phyloP scores from a whole-genome alignment of 2,113 vertebrate genomes.

The Dipodomys ordii region DNA sequence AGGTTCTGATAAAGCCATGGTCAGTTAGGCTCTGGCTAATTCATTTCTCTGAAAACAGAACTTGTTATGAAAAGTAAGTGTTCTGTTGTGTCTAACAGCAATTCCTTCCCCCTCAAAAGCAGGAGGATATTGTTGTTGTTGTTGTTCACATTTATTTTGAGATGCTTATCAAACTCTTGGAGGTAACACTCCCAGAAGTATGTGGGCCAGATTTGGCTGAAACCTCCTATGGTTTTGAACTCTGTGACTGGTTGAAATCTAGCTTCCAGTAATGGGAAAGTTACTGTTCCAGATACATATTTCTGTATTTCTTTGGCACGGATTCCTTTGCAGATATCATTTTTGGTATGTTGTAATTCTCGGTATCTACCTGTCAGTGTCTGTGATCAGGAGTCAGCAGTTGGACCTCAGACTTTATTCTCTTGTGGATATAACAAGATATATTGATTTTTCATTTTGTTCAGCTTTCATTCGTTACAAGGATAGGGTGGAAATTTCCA shows the following conservation, averaged over 20 bases:
- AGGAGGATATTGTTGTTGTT: not conserved
- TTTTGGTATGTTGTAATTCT: not conserved
- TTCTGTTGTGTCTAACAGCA: not conserved
- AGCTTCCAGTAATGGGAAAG: not conserved
- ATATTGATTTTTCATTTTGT: not conserved
- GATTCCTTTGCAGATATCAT: not conserved
- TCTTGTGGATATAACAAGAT: not conserved
- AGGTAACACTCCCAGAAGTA: not conserved
- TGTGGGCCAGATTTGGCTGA: too few relatives aligned
- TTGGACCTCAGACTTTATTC: not conserved
- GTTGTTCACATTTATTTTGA: not conserved
- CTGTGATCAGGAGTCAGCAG: not conserved
- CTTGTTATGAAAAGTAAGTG: not conserved
- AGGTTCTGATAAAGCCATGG: not conserved
- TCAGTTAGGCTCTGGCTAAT: not conserved
- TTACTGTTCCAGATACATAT: not conserved
- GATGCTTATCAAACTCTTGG: not conserved
- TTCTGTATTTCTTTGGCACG: not conserved
- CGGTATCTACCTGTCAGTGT: not conserved
- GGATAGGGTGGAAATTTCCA: not conserved
- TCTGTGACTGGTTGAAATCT: not conserved
- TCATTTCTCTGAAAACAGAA: not conserved
- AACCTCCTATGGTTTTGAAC: not conserved
- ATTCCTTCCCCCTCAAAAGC: not conserved
- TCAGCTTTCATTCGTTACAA: not conserved